phyloP scores from a whole-genome alignment of 2,113 vertebrate genomes.

The Herpetotheres cachinnans region DNA sequence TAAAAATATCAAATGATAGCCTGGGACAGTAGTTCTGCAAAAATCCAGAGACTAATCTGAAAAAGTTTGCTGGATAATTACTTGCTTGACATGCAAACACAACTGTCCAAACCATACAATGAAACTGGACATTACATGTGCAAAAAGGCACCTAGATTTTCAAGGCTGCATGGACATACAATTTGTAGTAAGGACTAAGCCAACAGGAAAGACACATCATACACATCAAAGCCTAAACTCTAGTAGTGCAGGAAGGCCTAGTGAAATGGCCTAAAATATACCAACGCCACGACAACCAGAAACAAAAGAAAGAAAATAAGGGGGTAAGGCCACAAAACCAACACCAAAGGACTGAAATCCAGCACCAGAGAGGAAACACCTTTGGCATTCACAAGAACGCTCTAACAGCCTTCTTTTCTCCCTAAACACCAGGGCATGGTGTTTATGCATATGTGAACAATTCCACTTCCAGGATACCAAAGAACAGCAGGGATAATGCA shows the following conservation, averaged over 20 bases:
- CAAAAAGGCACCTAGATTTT: not conserved
- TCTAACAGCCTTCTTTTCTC: not conserved
- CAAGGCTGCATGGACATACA: not conserved
- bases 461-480: not conserved
- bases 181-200: not conserved
- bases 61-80: not conserved
- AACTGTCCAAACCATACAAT: not conserved
- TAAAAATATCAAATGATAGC: not conserved
- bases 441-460: not conserved
- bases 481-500: not conserved
- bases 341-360: not conserved
- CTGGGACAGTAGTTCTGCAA: not conserved
- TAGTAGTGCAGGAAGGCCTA: not conserved
- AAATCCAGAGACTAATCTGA: not conserved
- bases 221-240: not conserved
- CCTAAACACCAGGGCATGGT: not conserved
- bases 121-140: not conserved
- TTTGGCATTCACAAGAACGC: not conserved
- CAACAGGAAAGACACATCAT: not conserved
- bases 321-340: not conserved
- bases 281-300: not conserved
- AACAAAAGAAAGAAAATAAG: not conserved
- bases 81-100: not conserved
- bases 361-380: not conserved
- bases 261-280: not conserved